Conservation (phyloP, 1,140 invertebrate genomes). For the Macrotrachela quadricornifera region DNA sequence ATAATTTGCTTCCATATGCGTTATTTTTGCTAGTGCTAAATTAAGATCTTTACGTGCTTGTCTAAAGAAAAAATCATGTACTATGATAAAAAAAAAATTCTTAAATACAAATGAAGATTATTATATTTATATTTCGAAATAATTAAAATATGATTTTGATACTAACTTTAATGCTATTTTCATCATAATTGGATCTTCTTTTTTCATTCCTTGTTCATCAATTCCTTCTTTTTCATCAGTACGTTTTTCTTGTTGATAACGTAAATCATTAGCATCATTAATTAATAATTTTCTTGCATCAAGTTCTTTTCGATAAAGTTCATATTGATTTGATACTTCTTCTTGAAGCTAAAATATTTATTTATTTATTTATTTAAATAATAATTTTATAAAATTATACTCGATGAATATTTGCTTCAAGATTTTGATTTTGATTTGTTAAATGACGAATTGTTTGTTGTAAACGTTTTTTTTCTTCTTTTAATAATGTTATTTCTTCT, state of each 20-base stretch:
- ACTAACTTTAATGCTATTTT: slow-evolving; percentile 25
- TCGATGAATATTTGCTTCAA: slow-evolving; percentile 16
- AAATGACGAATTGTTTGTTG: slow-evolving; percentile 17
- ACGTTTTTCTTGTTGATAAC: slow-evolving; percentile 21
- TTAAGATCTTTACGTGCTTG: slow-evolving; percentile 18
- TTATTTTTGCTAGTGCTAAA: slow-evolving; percentile 19
- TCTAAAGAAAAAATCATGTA: no score
- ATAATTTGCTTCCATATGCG: slow-evolving; percentile 28
- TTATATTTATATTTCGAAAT: no score
- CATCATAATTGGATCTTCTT: slow-evolving; percentile 22
- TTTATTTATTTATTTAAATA: background rate
- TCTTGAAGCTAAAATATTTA: slow-evolving; percentile 14
- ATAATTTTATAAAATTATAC: background rate
- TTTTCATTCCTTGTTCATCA: slow-evolving; percentile 13
- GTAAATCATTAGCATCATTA: slow-evolving; percentile 28
- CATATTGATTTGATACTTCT: slow-evolving; percentile 20
- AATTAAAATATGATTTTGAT: background rate
- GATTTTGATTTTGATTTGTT: slow-evolving; percentile 18
- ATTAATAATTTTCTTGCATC: slow-evolving; percentile 27
- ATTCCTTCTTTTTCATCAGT: background rate
- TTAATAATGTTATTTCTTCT: slow-evolving; percentile 22
- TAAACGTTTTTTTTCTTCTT: slow-evolving; percentile 17
- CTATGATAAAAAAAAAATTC: no score
- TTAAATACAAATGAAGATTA: no score
- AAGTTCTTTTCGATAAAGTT: slow-evolving; percentile 20